A percentile compares a stretch with the other conserved stretches of the same genome.
Evolutionary conservation across 2,888 invertebrate species (phyloP).

Genomic region (Lithophane socia): DNA sequence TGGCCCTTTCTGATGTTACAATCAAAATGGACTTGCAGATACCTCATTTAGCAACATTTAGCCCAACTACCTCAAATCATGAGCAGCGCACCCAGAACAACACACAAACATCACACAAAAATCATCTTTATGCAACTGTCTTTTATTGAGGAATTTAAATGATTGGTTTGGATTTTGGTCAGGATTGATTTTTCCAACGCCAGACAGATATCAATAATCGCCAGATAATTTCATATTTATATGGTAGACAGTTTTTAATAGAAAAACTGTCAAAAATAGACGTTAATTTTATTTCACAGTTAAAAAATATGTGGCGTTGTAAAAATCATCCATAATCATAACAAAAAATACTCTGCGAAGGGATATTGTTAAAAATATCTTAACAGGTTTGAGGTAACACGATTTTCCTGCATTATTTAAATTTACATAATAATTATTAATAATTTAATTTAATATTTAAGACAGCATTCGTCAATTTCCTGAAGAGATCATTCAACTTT

Average conservation of each 20-base stretch:
- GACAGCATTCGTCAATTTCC: too few relatives aligned
- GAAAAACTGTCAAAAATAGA: background rate
- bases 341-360: background rate
- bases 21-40: background rate
- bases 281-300: background rate
- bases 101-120: background rate
- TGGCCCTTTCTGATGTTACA: background rate
- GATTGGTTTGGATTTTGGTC: too few relatives aligned
- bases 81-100: background rate
- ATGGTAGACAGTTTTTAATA: too few relatives aligned
- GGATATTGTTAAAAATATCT: background rate
- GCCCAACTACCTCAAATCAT: background rate
- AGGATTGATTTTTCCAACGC: background rate
- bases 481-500: too few relatives aligned
- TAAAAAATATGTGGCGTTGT: background rate
- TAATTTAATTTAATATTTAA: background rate
- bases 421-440: too few relatives aligned
- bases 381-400: background rate
- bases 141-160: background rate
- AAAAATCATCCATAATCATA: background rate
- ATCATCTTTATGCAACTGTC: background rate
- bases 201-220: background rate
- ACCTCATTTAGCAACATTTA: background rate
- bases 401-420: background rate
- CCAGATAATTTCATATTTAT: background rate